These are phyloP conservation scores for Sanderia malayensis DNA, from an alignment of 30 jellyfish, hydroid and myxozoan genomes.

Conservation along the genomic window DNA sequence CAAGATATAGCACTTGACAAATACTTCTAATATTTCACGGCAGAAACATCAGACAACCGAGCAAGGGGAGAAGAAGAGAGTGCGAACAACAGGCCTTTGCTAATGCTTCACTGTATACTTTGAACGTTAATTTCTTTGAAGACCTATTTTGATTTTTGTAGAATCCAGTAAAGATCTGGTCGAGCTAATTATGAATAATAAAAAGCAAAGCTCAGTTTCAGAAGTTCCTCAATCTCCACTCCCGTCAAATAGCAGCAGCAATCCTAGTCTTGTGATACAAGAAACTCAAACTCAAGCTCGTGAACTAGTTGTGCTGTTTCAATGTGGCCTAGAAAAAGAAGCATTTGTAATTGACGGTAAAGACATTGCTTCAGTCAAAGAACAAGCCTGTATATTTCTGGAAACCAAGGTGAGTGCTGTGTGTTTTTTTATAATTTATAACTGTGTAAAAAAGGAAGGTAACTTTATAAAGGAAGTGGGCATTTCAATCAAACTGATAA, in stretches of 20 bases:
- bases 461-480: no score
- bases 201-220: slow-evolving; percentile 52
- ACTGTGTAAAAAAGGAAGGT: neutral
- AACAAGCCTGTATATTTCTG: slow-evolving; percentile 85
- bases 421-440: no score
- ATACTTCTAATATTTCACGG: no score
- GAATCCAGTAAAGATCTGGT: neutral
- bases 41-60: no score
- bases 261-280: slow-evolving; percentile 43
- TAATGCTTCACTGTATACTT: no score
- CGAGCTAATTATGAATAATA: slow-evolving; percentile 22
- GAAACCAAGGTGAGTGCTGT: slow-evolving; percentile 75
- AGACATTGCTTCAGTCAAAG: slow-evolving; percentile 74
- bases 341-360: slow-evolving; percentile 81
- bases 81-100: no score
- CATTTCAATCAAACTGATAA: no score
- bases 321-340: slow-evolving; percentile 95
- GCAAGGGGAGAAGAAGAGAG: no score
- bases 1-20: no score
- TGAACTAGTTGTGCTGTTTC: slow-evolving; percentile 71
- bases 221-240: slow-evolving; percentile 43
- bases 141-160: neutral
- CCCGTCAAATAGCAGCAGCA: slow-evolving; percentile 36
- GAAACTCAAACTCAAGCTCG: slow-evolving; percentile 40
- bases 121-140: no score